A percentile compares a stretch with the other conserved stretches of the same genome.
Conservation (phyloP, 2,888 invertebrate species). For the Eucera pruinosa region DNA sequence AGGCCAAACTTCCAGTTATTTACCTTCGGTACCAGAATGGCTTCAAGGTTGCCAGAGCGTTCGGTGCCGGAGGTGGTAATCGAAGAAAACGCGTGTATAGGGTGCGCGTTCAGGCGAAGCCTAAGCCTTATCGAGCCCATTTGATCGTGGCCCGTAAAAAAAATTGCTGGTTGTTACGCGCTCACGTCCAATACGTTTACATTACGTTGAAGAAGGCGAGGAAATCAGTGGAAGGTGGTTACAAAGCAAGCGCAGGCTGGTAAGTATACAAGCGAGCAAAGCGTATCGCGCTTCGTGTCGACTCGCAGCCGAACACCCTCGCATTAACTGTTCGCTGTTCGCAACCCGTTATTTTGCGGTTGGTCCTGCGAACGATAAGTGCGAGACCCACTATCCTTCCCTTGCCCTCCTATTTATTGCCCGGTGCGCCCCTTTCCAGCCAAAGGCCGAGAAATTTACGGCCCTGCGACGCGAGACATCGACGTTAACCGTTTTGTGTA, state of each 20-base stretch:
- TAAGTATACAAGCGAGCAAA: slow-evolving; percentile 51
- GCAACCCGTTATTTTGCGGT: slow-evolving; percentile 78
- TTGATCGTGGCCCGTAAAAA: slow-evolving; percentile 65
- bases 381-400: slow-evolving; percentile 37
- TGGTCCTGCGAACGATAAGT: slow-evolving; percentile 67
- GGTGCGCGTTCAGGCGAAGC: slow-evolving; percentile 54
- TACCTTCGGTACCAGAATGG: no score
- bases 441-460: slow-evolving; percentile 69
- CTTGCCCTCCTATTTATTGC: slow-evolving; percentile 36
- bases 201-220: slow-evolving; percentile 41
- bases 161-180: slow-evolving; percentile 75
- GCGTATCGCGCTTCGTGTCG: slow-evolving; percentile 52
- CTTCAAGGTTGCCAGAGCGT: no score
- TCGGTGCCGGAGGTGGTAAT: slow-evolving; percentile 65
- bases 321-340: slow-evolving; percentile 63
- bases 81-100: slow-evolving; percentile 50
- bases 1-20: no score
- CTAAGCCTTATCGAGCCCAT: slow-evolving; percentile 62
- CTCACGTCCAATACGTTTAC: slow-evolving; percentile 71
- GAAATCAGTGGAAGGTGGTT: slow-evolving; percentile 27
- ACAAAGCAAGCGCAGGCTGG: slow-evolving; percentile 13
- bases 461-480: slow-evolving; percentile 60
- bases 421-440: slow-evolving; percentile 22
- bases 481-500: slow-evolving; percentile 61
- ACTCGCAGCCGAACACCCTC: slow-evolving; percentile 50